Percentiles rank a stretch among this genome's conserved stretches.
Conservation (phyloP, 2,113 vertebrate species). For the Bubalus kerabau region DNA sequence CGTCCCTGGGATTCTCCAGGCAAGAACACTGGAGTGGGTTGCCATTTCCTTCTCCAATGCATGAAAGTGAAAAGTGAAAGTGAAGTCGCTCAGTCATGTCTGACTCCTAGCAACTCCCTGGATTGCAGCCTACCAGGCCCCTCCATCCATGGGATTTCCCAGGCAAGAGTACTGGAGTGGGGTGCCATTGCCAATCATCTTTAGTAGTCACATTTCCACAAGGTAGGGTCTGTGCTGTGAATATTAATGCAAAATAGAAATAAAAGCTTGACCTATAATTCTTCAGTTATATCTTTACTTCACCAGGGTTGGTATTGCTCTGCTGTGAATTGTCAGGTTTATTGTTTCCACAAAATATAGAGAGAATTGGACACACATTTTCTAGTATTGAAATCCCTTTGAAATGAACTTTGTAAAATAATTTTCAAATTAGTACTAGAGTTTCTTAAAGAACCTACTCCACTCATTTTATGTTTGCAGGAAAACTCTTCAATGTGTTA, state of each 20-base stretch:
- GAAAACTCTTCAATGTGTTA: background rate
- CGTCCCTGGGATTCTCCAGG: too few species aligned
- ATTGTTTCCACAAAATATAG: background rate
- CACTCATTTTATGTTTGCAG: background rate
- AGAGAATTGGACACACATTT: background rate
- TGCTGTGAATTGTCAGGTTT: background rate
- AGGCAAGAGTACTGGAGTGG: too few species aligned
- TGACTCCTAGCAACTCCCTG: too few species aligned
- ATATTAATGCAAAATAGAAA: background rate
- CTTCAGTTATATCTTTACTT: background rate
- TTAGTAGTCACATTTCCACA: constrained; percentile 5
- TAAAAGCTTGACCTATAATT: background rate
- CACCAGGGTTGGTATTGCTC: background rate
- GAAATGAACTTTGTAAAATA: background rate
- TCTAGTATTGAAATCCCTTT: background rate
- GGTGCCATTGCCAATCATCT: background rate
- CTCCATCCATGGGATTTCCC: too few species aligned
- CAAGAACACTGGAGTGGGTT: too few species aligned
- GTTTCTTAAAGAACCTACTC: background rate
- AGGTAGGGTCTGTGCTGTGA: background rate
- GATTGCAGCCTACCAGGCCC: too few species aligned
- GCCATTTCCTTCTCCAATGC: too few species aligned
- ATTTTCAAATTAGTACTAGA: background rate
- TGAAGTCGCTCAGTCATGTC: too few species aligned
- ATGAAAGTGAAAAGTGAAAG: too few species aligned